phyloP scores from a whole-genome alignment of 2,113 vertebrate species.

The Dermatemys mawii region DNA sequence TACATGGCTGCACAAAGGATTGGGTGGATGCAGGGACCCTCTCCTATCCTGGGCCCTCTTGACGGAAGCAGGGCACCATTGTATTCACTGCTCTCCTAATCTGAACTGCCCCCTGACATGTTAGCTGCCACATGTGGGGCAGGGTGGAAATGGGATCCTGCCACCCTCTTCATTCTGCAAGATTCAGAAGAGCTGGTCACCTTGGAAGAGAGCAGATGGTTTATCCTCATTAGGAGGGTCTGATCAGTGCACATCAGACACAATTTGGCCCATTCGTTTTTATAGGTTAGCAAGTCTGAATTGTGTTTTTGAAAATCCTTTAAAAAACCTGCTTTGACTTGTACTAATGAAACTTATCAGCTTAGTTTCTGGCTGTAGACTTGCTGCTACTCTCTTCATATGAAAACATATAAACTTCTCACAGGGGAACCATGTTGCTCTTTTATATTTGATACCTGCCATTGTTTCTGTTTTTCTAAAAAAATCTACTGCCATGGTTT shows the following conservation, averaged over 20 bases:
- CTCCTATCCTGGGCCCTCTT: accelerated
- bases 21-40: background rate
- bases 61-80: background rate
- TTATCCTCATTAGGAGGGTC: background rate
- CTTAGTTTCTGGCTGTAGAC: background rate
- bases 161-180: background rate
- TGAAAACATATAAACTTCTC: background rate
- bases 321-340: constrained; percentile 8
- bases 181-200: background rate
- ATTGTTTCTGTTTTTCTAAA: background rate
- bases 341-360: background rate
- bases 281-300: background rate
- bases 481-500: constrained; percentile 6
- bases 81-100: background rate
- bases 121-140: background rate
- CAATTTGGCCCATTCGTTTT: background rate
- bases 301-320: background rate
- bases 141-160: background rate
- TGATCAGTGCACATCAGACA: background rate
- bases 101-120: background rate
- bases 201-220: background rate
- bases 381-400: background rate
- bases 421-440: background rate
- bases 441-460: background rate
- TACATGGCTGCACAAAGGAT: background rate